Evolutionary conservation across 2,113 vertebrate genomes (phyloP).

Genomic region (Charadrius vociferus): DNA sequence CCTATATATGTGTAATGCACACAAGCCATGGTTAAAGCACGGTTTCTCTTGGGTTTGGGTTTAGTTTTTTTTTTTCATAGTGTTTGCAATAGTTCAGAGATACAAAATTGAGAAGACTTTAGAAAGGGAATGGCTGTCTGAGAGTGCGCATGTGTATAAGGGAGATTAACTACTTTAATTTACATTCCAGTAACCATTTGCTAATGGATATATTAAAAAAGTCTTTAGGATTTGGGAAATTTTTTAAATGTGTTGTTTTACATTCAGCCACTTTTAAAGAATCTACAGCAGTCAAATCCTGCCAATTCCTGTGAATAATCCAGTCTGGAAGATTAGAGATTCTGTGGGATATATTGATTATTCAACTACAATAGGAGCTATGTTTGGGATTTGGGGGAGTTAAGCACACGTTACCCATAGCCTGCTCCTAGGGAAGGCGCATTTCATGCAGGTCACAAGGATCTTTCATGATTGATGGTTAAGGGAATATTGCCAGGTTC

Average conservation of each 20-base stretch:
- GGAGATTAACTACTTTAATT: neutral
- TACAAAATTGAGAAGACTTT: neutral
- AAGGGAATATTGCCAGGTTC: conserved; percentile 50
- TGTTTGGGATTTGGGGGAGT: neutral
- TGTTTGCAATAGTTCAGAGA: neutral
- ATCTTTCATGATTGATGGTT: conserved; percentile 41
- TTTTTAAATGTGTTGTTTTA: neutral
- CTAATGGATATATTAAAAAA: neutral
- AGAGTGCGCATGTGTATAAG: neutral
- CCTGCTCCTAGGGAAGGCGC: neutral
- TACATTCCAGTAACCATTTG: neutral
- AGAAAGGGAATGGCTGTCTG: neutral
- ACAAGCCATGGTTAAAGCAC: neutral
- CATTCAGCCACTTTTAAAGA: neutral
- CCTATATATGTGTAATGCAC: neutral
- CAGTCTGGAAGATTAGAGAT: neutral
- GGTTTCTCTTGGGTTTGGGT: neutral
- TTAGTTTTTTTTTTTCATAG: neutral
- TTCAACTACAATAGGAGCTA: neutral
- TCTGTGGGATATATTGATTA: neutral
- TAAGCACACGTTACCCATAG: neutral
- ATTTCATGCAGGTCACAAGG: conserved; percentile 2
- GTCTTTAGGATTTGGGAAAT: neutral
- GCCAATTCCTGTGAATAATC: neutral
- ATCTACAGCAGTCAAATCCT: neutral